Percentiles rank a stretch among this genome's conserved stretches.
These are phyloP conservation scores for Nomada fabriciana DNA, from an alignment of 2,888 invertebrate genomes.

Conservation along the genomic window DNA sequence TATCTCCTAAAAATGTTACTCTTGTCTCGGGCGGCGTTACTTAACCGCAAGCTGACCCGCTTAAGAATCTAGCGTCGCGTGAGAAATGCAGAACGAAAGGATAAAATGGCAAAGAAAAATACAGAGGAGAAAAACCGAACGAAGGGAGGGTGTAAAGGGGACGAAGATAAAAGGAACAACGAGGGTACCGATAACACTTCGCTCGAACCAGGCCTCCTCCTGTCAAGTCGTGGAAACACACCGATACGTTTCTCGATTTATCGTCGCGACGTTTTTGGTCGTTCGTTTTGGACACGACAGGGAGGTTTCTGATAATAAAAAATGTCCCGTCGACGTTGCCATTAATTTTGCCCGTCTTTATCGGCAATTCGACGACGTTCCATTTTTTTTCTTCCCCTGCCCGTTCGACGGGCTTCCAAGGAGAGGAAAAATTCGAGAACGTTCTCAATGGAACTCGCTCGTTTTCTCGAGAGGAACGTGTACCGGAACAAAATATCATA, in stretches of 20 bases:
- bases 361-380: background rate
- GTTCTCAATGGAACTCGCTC: no score
- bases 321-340: background rate
- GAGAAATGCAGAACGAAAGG: no score
- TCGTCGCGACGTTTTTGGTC: background rate
- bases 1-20: background rate
- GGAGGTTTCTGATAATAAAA: slow-evolving; percentile 18
- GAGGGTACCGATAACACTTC: slow-evolving; percentile 31
- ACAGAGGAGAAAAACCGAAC: background rate
- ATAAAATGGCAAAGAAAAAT: background rate
- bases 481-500: background rate
- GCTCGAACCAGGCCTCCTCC: background rate
- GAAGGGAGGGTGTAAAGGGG: background rate
- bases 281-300: background rate
- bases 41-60: background rate
- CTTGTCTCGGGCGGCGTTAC: background rate
- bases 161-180: slow-evolving; percentile 34
- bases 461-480: background rate
- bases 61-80: background rate
- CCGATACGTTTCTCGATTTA: slow-evolving; percentile 46
- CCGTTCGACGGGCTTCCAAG: background rate
- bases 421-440: background rate
- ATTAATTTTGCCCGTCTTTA: slow-evolving; percentile 48
- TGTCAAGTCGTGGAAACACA: slow-evolving; percentile 11
- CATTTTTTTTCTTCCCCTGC: background rate